phyloP scores from a whole-genome alignment of 2,113 vertebrate species.

The Aldabrachelys gigantea region DNA sequence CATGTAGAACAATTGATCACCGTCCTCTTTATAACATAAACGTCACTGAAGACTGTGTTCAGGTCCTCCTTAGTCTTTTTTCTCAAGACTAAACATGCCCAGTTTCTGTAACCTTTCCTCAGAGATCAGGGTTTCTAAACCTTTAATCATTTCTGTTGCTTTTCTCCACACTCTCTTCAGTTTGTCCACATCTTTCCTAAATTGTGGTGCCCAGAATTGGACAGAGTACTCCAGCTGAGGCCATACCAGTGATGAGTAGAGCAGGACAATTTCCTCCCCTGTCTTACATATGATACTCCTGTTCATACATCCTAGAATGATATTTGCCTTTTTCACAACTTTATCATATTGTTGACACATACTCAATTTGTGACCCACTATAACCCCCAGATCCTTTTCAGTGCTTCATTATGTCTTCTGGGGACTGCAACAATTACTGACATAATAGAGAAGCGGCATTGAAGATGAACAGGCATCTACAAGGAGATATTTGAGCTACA shows the following conservation, averaged over 20 bases:
- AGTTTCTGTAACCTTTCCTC: neutral
- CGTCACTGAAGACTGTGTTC: neutral
- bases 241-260: neutral
- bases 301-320: neutral
- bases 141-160: neutral
- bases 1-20: neutral
- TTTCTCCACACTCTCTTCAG: neutral
- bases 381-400: neutral
- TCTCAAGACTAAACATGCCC: neutral
- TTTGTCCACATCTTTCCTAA: neutral
- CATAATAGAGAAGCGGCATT: neutral
- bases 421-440: neutral
- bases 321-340: neutral
- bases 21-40: neutral
- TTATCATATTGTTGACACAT: neutral
- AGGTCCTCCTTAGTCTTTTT: neutral
- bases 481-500: neutral
- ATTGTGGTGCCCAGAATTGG: neutral
- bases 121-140: neutral
- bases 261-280: neutral
- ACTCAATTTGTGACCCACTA: neutral
- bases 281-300: neutral
- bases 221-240: neutral
- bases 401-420: neutral
- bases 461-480: neutral